phyloP scores from a whole-genome alignment of 1,140 invertebrate genomes.

The Daktulosphaira vitifoliae region DNA sequence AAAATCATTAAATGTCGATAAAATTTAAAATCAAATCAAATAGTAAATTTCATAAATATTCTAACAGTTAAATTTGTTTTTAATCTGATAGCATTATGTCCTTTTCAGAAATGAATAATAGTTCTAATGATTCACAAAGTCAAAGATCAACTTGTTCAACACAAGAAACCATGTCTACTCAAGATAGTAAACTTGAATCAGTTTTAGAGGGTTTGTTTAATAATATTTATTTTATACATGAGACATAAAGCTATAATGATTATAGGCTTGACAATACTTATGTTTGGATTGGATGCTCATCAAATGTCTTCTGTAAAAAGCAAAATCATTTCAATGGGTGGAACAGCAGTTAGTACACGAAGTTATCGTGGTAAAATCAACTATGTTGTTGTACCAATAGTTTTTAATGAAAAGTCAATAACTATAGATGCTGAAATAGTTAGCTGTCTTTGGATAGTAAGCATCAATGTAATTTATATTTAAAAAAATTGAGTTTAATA shows the following conservation, averaged over 20 bases:
- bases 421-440: constrained; percentile 15
- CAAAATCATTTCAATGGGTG: constrained; percentile 28
- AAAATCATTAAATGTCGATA: too few relatives aligned
- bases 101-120: neutral
- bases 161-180: constrained; percentile 19
- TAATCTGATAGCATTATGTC: too few relatives aligned
- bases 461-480: neutral
- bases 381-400: constrained; percentile 21
- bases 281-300: constrained; percentile 8
- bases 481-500: neutral
- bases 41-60: too few relatives aligned
- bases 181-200: constrained; percentile 28
- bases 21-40: too few relatives aligned
- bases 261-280: constrained; percentile 11
- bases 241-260: neutral
- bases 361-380: constrained; percentile 19
- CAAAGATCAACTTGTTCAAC: constrained; percentile 13
- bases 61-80: too few relatives aligned
- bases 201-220: constrained; percentile 2
- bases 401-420: constrained; percentile 15
- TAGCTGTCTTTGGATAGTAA: constrained; percentile 31
- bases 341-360: constrained; percentile 9
- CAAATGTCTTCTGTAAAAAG: constrained; percentile 16
- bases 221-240: neutral
- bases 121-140: constrained; percentile 1